Base-by-base conservation (phyloP, 2,888 invertebrate genomes). In the Gryllus longicercus region DNA sequence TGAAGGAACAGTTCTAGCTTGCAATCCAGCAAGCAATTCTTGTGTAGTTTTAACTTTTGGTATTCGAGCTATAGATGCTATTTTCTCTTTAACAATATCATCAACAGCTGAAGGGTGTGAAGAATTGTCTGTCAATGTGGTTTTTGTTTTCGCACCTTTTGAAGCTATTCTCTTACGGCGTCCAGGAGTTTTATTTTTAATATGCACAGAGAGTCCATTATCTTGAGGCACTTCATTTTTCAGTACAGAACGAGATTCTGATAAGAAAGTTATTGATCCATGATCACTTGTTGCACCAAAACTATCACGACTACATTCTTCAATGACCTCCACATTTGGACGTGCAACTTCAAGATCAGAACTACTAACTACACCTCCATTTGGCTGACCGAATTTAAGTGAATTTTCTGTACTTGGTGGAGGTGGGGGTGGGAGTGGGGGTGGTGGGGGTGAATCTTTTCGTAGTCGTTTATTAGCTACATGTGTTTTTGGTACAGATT, bases 11-110 rank as follows among this genome's bases (percentile, higher is more conserved):
- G 85, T 85, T 78, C 86, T 85, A 79, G 86, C 87, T 87, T 93
- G 93, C 84, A 95, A 89, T 86, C 94, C 93, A 79, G 93, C 94
- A 81, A 96, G 88, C 80, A 96, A 88, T 86, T 96, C 95, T 85
- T 94, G 92, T 0, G 96, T 96, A 50, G 93, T 94, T 87, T 93
- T 93, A 77, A 93, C 89, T 85, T 91, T 91, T 25, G 91, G 90
- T 85, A 91, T 90, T 76, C 91, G 87, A 50, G 89, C 88, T 82
- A 90, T 90, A 83, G 91, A 90, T 75, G 91, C 90, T 84, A 91
- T 87, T 85, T 91, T 91, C 83, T 88, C 89, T 51, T 87, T 88
- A 82, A 90, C 87, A 23, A 88, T 88, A 83, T 90, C 90, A 80
- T 89, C 86, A 50, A 74, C 50, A 23, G 76, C 51, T 50, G 79